Evolutionary conservation across 2,888 invertebrate genomes (phyloP).

Genomic region (Pammene aurita): DNA sequence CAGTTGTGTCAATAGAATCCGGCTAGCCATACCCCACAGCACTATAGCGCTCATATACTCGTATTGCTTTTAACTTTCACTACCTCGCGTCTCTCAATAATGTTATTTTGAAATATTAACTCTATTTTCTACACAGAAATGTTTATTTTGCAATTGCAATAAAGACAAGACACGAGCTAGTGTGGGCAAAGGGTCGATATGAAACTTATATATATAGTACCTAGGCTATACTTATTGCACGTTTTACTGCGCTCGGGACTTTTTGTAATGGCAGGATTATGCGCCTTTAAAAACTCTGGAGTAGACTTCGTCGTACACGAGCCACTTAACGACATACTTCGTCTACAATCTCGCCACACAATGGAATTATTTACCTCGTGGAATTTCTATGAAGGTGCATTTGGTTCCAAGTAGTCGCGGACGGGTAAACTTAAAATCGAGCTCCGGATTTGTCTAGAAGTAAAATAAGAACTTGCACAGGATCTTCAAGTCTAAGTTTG

Average conservation of each 20-base stretch:
- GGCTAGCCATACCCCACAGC: conserved; percentile 37
- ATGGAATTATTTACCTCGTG: conserved; percentile 37
- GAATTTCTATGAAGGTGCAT: conserved; percentile 34
- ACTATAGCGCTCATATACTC: conserved; percentile 34
- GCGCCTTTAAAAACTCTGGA: conserved; percentile 63
- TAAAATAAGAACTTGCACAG: conserved; percentile 56
- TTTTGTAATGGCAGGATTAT: conserved; percentile 67
- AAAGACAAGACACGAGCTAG: conserved; percentile 6
- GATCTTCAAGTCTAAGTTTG: conserved; percentile 49
- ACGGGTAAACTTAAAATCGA: conserved; percentile 35
- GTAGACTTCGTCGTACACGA: conserved; percentile 51
- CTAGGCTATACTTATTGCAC: conserved; percentile 63
- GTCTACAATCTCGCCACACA: conserved; percentile 31
- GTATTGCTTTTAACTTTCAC: conserved; percentile 6
- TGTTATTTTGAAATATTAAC: not conserved
- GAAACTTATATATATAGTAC: conserved; percentile 47
- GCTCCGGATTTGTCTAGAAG: conserved; percentile 54
- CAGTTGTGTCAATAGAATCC: conserved; percentile 41
- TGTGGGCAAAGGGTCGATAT: conserved; percentile 24
- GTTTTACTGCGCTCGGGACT: conserved; percentile 67
- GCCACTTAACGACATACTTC: conserved; percentile 41
- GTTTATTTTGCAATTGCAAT: conserved; percentile 6
- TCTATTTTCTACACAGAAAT: not conserved
- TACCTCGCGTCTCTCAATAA: conserved; percentile 8
- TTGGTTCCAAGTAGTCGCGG: conserved; percentile 20